Evolutionary conservation across 2,888 invertebrate genomes (phyloP).

Genomic region (Rhabditophanes sp.): DNA sequence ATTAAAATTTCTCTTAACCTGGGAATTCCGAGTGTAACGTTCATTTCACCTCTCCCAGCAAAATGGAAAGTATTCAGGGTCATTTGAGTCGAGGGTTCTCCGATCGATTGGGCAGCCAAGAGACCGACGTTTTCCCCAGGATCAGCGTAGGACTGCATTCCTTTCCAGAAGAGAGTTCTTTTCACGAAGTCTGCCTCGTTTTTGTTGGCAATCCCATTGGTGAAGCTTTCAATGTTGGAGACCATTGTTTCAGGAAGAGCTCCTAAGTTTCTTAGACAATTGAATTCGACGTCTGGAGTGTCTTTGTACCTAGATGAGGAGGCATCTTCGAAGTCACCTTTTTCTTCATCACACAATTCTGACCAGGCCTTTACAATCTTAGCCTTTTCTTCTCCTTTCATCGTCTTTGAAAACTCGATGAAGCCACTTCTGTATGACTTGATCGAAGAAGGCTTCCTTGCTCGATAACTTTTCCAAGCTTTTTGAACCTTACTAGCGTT

Average conservation of each 20-base stretch:
- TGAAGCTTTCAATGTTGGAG: conserved; percentile 47
- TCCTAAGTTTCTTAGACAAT: conserved; percentile 64
- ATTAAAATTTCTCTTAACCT: conserved; percentile 86
- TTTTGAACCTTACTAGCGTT: conserved; percentile 47
- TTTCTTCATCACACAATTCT: conserved; percentile 15
- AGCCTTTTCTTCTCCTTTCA: conserved; percentile 9
- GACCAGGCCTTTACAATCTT: conserved; percentile 23
- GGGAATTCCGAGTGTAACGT: conserved; percentile 97
- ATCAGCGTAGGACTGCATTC: conserved; percentile 49
- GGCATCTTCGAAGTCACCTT: conserved; percentile 5
- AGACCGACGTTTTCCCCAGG: conserved; percentile 93
- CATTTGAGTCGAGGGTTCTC: conserved; percentile 99
- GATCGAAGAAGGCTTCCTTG: not conserved
- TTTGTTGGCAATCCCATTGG: conserved; percentile 1
- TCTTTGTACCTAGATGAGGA: conserved; percentile 1
- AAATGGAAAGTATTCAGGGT: conserved; percentile 99
- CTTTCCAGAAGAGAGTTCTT: conserved; percentile 39
- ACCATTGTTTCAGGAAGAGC: conserved; percentile 68
- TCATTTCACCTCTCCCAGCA: conserved; percentile 98
- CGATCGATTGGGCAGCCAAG: conserved; percentile 88
- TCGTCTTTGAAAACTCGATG: conserved; percentile 16
- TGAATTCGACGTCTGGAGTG: conserved; percentile 45
- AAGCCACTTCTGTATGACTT: conserved; percentile 17
- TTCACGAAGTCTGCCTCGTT: conserved; percentile 14
- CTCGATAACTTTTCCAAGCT: conserved; percentile 48